Base-by-base conservation (phyloP, 1,140 invertebrate species). In the Eciton burchellii region DNA sequence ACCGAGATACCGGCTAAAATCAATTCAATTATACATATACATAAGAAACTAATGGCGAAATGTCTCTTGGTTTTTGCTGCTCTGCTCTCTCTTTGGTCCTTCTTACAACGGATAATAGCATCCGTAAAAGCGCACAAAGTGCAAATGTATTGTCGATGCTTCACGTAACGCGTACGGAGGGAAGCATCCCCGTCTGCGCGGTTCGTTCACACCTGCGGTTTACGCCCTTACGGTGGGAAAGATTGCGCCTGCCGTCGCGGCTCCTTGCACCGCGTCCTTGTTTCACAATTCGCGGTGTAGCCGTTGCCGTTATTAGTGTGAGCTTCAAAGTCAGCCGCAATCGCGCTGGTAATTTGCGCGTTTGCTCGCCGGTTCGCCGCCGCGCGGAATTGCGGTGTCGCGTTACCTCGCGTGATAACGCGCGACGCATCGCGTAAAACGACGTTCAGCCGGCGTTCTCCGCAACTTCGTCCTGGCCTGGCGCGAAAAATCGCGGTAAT, bases 161-260 rank as follows among this genome's bases (percentile, higher is more conserved):
- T 77, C 56, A 79, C 54, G 63, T 62, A 77, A 77, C n/a, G 0
- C 49, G 52, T 62, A 35, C 63, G 47, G 12, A 49, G 60, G 35
- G 16, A 68, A 79, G 49, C 74, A 79, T 79, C 74, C 74, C 63
- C 74, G 63, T 16, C 49, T 35, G 49, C 35, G 52, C 35, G 68
- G 63, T 70, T 35, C 74, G 63, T 79, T 79, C 74, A 79, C 74
- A 79, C 63, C 89, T 92, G 91, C 88, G 92, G 91, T 92, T 92
- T 92, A 90, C 90, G 89, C 91, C 90, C 87, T 92, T 35, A 35
- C 90, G 91, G 91, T 93, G 92, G 89, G 92, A 93, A 93, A 93
- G 92, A 74, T 76, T 81, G 77, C 74, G 47, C 29, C 59, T 86
- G 62, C 73, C 72, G 54, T 62, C 85, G 59, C 35, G 76, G 68